phyloP scores from a whole-genome alignment of 2,888 invertebrate species.

The Nasonovia ribisnigri region DNA sequence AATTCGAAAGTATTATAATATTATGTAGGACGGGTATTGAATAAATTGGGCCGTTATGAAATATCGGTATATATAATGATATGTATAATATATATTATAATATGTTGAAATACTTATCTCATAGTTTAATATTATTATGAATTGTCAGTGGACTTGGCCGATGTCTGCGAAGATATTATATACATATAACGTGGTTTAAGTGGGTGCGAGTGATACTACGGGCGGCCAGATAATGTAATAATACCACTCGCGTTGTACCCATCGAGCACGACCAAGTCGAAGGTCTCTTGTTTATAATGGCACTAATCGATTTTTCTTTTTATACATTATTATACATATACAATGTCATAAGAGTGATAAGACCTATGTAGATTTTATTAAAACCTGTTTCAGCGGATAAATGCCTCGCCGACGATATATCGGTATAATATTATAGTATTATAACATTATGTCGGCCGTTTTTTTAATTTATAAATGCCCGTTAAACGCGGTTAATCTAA shows the following conservation, averaged over 20 bases:
- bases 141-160: neutral
- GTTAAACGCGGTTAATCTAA: neutral
- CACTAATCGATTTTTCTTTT: slow-evolving; percentile 27
- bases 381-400: neutral
- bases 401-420: neutral
- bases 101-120: neutral
- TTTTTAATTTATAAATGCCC: neutral
- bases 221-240: neutral
- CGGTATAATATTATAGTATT: no score
- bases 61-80: no score
- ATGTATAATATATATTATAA: no score
- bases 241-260: neutral
- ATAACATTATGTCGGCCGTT: neutral
- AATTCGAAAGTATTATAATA: neutral
- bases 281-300: neutral
- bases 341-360: no score
- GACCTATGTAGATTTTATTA: neutral
- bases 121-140: neutral
- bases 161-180: neutral
- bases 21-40: neutral
- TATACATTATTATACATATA: neutral
- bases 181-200: neutral
- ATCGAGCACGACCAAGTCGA: neutral
- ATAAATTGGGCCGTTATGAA: neutral
- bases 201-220: neutral